phyloP scores from a whole-genome alignment of 1,140 invertebrate species.

The Agrypnia vestita region DNA sequence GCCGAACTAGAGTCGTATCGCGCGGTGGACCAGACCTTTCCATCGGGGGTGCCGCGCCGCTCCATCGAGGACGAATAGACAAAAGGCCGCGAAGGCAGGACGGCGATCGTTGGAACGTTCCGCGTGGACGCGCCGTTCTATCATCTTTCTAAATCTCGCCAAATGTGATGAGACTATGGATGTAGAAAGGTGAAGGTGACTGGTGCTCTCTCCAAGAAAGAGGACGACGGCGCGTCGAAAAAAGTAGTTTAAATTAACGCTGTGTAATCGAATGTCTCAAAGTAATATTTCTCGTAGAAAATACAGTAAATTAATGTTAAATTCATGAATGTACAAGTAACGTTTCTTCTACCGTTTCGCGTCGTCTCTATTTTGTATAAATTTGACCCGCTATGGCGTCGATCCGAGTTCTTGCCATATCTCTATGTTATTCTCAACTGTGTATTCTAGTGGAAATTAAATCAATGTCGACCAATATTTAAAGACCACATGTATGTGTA shows the following conservation, averaged over 20 bases:
- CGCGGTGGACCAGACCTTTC: neutral
- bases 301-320: conserved; percentile 28
- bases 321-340: conserved; percentile 35
- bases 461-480: conserved; percentile 48
- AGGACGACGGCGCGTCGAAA: conserved; percentile 1
- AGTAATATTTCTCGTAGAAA: conserved; percentile 42
- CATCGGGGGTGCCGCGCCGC: neutral
- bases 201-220: conserved; percentile 35
- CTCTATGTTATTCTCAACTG: conserved; percentile 25
- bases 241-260: conserved; percentile 28
- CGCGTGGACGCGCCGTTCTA: conserved; percentile 9
- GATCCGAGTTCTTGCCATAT: conserved; percentile 33
- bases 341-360: neutral
- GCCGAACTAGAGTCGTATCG: neutral
- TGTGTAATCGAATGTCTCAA: conserved; percentile 51
- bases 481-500: conserved; percentile 45
- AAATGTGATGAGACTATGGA: conserved; percentile 45
- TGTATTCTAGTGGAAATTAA: conserved; percentile 24
- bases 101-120: neutral
- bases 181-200: conserved; percentile 35
- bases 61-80: neutral
- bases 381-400: conserved; percentile 19
- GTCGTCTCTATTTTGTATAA: neutral
- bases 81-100: neutral
- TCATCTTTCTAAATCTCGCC: conserved; percentile 46